These are phyloP conservation scores for Poicephalus meyeri DNA, from an alignment of 2,113 vertebrate species.

Conservation along the genomic window DNA sequence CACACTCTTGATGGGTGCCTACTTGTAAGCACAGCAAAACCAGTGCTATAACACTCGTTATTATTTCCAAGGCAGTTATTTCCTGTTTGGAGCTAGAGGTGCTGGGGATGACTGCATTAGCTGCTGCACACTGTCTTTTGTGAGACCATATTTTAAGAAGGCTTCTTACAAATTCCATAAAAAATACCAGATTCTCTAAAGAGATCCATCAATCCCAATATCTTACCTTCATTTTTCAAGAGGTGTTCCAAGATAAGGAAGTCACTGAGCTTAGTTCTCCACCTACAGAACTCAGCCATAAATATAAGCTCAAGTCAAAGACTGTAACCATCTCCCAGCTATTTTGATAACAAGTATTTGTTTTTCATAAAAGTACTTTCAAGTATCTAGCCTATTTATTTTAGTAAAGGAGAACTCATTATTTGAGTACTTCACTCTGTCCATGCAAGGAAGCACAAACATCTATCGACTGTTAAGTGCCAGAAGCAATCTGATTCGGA, in stretches of 20 bases:
- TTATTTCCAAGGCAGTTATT: neutral
- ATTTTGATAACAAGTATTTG: constrained; percentile 29
- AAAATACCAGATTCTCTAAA: neutral
- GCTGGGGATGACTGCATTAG: neutral
- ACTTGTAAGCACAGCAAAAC: neutral
- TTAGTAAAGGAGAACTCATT: constrained; percentile 30
- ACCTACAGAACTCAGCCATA: neutral
- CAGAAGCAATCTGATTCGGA: neutral
- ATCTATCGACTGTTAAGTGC: neutral
- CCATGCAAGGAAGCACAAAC: neutral
- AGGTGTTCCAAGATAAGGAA: neutral
- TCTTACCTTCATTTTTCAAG: neutral
- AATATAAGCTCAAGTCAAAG: constrained; percentile 14
- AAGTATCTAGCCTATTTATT: neutral
- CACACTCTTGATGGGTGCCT: neutral
- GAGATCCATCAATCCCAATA: neutral
- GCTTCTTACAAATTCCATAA: neutral
- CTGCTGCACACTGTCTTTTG: neutral
- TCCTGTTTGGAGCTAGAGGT: neutral
- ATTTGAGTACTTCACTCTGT: neutral
- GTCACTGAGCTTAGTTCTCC: neutral
- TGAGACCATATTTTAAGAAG: neutral
- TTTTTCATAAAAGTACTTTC: constrained; percentile 46
- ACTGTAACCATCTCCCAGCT: neutral
- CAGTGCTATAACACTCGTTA: neutral